phyloP scores from a whole-genome alignment of 2,113 vertebrate species.

The Aphelocoma coerulescens region DNA sequence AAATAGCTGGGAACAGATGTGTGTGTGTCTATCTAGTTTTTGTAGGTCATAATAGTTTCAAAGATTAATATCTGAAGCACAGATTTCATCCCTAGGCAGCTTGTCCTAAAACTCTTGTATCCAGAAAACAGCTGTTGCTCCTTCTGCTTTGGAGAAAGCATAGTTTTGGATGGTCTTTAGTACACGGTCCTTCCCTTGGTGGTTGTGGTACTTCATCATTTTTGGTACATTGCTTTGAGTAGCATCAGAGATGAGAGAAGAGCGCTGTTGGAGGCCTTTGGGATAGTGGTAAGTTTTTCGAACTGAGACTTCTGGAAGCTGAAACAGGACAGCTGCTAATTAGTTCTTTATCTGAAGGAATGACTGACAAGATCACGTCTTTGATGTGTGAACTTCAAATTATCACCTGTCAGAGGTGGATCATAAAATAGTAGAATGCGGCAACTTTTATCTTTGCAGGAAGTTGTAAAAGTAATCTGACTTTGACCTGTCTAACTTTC shows the following conservation, averaged over 20 bases:
- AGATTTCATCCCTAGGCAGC: neutral
- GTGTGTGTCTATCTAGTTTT: neutral
- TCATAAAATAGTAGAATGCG: neutral
- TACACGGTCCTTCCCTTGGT: neutral
- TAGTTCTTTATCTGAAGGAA: neutral
- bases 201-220: neutral
- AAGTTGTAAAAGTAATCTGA: neutral
- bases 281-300: neutral
- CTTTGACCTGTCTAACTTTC: slow-evolving; percentile 27
- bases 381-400: neutral
- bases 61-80: neutral
- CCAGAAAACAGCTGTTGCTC: neutral
- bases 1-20: neutral
- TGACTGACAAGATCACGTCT: neutral
- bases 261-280: neutral
- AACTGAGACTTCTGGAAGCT: neutral
- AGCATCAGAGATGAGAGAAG: neutral
- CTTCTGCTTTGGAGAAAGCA: neutral
- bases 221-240: neutral
- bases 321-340: neutral
- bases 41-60: neutral
- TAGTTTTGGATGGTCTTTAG: neutral
- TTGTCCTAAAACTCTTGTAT: neutral
- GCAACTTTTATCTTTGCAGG: neutral
- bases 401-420: neutral